Evolutionary conservation across 2,113 vertebrate genomes (phyloP).

Genomic region (Tetraodon nigroviridis): DNA sequence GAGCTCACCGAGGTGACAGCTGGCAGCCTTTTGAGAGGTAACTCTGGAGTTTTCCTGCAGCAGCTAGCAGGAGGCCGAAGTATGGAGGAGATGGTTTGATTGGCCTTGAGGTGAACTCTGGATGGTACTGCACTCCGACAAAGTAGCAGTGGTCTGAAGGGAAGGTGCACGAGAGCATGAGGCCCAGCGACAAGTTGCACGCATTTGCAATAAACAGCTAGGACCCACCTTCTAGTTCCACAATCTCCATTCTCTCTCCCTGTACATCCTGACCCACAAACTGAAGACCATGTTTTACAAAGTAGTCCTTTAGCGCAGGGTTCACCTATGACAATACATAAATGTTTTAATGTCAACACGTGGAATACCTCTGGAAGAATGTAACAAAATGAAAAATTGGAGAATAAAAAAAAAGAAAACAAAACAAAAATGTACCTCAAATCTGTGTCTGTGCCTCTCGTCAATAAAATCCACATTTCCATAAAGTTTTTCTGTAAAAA

Average conservation of each 20-base stretch:
- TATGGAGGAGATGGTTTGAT: slow-evolving; percentile 96
- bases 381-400: background rate
- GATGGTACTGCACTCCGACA: slow-evolving; percentile 93
- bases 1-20: slow-evolving; percentile 85
- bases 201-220: background rate
- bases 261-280: slow-evolving; percentile 92
- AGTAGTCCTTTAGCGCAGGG: slow-evolving; percentile 83
- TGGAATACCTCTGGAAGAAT: background rate
- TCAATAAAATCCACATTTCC: slow-evolving; percentile 85
- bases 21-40: slow-evolving; percentile 87
- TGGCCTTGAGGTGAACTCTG: slow-evolving; percentile 94
- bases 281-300: slow-evolving; percentile 84
- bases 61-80: slow-evolving; percentile 88
- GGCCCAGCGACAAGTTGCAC: background rate
- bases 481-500: slow-evolving; percentile 83
- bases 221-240: slow-evolving; percentile 84
- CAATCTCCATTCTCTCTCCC: slow-evolving; percentile 92
- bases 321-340: slow-evolving; percentile 79
- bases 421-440: slow-evolving; percentile 78
- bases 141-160: slow-evolving; percentile 89
- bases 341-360: background rate
- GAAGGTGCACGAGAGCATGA: background rate
- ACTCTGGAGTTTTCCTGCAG: slow-evolving; percentile 83
- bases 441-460: slow-evolving; percentile 92
- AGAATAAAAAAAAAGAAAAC: background rate